Evolutionary conservation across 2,113 vertebrate genomes (phyloP), one percentile per base, ranked within the genome.

Genomic region (Zapus hudsonius): DNA sequence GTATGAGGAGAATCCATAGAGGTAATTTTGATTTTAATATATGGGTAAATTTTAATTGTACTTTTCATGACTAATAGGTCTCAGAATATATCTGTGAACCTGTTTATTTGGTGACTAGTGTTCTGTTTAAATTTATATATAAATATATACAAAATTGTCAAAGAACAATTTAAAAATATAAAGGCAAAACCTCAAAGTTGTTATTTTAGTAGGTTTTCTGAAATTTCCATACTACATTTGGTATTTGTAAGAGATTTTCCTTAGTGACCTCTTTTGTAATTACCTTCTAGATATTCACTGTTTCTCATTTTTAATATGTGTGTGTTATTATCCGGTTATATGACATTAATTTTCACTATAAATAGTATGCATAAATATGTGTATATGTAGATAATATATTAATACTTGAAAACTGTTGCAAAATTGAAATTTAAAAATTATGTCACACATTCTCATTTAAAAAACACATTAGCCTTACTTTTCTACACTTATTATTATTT

Each of bases 191-290:
- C 47, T 47, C 47, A 47, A 47, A 47, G 12, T 47, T 47, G 15
- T 29, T 40, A 33, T 73, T 81, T 89, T 89, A 64, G 44, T 89
- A 42, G 72, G 5, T 66, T 66, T 94, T 87, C 55, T 76, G 75
- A 72, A 36, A 67, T 57, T 87, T 73, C 20, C 5, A 78, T 40
- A 42, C 20, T 76, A 36, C 42, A 74, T 72, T 84, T 93, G 6
- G 10, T 79, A 75, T n/a, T 59, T 84, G 1, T 61, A 92, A 83
- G 55, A 76, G 5, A 57, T 0, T 12, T 80, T 0, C 22, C 36
- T 36, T n/a, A 80, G 2, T 57, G 59, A 67, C 81, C 87, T 69
- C 22, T 70, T 63, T 75, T 52, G 0, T 40, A 80, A 64, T 76
- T 8, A 75, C 0, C 1, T 66, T 47, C 63, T 20, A 64, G 19